Base-by-base conservation (phyloP, 2,888 invertebrate species). In the Nasonia oneida region DNA sequence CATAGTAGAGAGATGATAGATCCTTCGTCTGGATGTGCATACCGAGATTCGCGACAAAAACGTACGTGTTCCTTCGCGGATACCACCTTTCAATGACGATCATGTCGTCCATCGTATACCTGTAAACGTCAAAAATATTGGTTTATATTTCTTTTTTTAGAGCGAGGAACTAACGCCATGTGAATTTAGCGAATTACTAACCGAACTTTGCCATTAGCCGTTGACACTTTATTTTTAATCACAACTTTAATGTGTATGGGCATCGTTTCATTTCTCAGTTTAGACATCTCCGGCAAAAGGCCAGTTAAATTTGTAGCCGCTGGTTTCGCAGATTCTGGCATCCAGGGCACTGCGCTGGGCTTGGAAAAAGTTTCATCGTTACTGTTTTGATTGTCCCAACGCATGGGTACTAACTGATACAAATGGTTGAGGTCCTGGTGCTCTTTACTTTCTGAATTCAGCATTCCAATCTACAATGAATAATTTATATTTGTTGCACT, bases 41-140 rank as follows among this genome's bases (percentile, higher is more conserved):
- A 0, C 96, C 96, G 3, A 97, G 94, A 94, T 97, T 97, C 1
- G 96, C 96, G 0, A 97, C 95, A 86, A 96, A 95, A 0, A 97
- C 96, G 91, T 96, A 97, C 0, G 97, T 95, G 90, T 97, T 96
- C 85, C 97, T 95, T 23, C 97, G 95, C 0, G 97, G 97, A 93
- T 96, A 97, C 95, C 96, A 96, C 74, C 97, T 94, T 91, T 97
- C 97, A 29, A 97, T 95, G 3, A 97, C 94, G 74, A 97, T 94
- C 83, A 95, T 91, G 90, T 96, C 95, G 73, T 95, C 95, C 64
- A 95, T 94, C 42, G 95, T 95, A 90, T 95, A 95, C 86, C 96
- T 94, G 84, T 4, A 42, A 42, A 64, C 1, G 2, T 3, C 2
- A 70, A 80, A 64, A n/a, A 37, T 18, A 71, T 78, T 83, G 10